Percentiles rank a stretch among this genome's conserved stretches.
phyloP scores from a whole-genome alignment of 2,888 invertebrate genomes.

The Icerya purchasi region DNA sequence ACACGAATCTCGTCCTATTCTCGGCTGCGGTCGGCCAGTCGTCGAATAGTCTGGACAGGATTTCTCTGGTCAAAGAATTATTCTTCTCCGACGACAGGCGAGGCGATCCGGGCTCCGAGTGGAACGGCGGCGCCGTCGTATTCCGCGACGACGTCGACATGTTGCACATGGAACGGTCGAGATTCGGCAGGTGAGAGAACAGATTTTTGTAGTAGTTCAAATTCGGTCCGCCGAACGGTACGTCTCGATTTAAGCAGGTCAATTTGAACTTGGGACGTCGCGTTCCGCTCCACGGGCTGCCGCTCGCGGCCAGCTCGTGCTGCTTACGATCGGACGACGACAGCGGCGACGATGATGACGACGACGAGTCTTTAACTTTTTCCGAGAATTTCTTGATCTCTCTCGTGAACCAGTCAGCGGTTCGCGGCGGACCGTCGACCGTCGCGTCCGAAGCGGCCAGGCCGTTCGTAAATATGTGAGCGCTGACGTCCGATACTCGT shows the following conservation, averaged over 20 bases:
- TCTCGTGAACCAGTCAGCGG: not conserved
- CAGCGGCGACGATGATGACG: not conserved
- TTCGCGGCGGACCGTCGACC: not conserved
- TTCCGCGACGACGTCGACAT: slow-evolving; percentile 5
- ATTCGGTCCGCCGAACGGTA: slow-evolving; percentile 37
- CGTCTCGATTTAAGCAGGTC: slow-evolving; percentile 46
- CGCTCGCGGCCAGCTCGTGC: not conserved
- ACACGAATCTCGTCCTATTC: not conserved
- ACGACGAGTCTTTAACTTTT: not conserved
- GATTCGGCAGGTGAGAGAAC: slow-evolving; percentile 17
- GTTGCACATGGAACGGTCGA: slow-evolving; percentile 1
- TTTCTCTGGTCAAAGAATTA: slow-evolving; percentile 11
- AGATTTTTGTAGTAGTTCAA: slow-evolving; percentile 16
- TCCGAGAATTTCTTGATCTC: no score
- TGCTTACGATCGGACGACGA: not conserved
- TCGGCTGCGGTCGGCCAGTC: not conserved
- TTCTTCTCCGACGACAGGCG: slow-evolving; percentile 17
- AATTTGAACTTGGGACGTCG: slow-evolving; percentile 37
- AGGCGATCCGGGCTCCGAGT: slow-evolving; percentile 20
- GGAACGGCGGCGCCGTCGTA: slow-evolving; percentile 10
- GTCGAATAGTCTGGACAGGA: slow-evolving; percentile 14
- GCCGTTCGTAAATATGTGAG: not conserved
- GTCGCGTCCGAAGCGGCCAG: not conserved
- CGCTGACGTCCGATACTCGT: slow-evolving; percentile 10
- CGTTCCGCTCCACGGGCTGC: not conserved